Conservation (phyloP, 2,797 vertebrate genomes). For the Halcyon smyrnensis region DNA sequence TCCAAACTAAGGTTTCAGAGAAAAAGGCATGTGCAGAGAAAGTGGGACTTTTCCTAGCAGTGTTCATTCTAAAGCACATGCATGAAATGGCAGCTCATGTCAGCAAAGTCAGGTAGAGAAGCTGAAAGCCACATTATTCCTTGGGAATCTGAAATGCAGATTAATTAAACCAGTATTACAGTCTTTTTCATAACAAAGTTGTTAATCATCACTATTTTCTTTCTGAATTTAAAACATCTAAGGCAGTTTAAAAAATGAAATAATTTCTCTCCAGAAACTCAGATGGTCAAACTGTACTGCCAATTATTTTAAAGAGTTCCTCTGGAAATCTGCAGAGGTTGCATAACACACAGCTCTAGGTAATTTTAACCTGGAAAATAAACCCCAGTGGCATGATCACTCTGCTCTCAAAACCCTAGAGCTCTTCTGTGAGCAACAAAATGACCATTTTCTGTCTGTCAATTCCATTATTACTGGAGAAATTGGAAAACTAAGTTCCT, state of each 20-base stretch:
- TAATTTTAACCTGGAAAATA: conserved; percentile 2
- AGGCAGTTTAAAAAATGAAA: background rate
- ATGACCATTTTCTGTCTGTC: background rate
- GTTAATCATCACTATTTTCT: background rate
- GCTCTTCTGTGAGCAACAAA: background rate
- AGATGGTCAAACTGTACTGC: background rate
- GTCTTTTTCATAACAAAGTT: background rate
- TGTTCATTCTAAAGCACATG: background rate
- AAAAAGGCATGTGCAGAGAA: background rate
- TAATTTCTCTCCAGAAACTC: background rate
- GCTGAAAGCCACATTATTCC: background rate
- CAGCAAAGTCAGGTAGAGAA: background rate
- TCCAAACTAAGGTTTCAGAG: background rate
- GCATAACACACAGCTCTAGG: background rate
- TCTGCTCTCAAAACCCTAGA: background rate
- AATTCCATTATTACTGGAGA: background rate
- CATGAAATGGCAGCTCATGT: background rate
- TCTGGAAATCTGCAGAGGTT: background rate
- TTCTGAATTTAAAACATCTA: background rate
- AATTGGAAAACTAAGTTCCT: background rate
- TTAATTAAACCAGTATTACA: background rate
- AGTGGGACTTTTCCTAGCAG: background rate
- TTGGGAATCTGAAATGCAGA: background rate
- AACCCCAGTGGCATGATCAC: background rate
- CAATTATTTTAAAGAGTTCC: background rate